Conservation (phyloP, 1,140 invertebrate genomes). For the Drosophila littoralis region DNA sequence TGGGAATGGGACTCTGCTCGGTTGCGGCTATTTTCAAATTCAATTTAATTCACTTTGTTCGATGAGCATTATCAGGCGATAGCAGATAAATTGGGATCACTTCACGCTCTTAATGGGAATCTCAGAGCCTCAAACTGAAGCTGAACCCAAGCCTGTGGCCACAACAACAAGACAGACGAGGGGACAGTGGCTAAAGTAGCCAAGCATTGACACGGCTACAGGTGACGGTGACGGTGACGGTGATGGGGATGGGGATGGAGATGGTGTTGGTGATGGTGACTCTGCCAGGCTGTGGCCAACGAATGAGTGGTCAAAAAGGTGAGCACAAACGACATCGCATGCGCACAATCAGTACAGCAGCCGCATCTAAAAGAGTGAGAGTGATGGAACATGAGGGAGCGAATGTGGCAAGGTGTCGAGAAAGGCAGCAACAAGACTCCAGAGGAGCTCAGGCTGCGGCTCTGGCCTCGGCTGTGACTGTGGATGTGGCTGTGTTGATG, state of each 20-base stretch:
- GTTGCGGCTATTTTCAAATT: slow-evolving; percentile 68
- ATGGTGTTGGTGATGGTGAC: slow-evolving; percentile 37
- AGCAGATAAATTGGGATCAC: slow-evolving; percentile 84
- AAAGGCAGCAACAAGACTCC: slow-evolving; percentile 11
- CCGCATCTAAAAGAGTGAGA: slow-evolving; percentile 36
- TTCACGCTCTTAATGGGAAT: slow-evolving; percentile 84
- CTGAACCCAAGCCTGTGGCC: neutral
- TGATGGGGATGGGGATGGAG: neutral
- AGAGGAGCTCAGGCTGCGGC: slow-evolving; percentile 5
- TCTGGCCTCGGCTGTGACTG: neutral
- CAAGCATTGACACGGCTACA: slow-evolving; percentile 38
- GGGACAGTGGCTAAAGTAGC: slow-evolving; percentile 64
- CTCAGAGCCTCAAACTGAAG: neutral
- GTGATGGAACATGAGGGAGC: slow-evolving; percentile 7
- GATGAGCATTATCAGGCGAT: slow-evolving; percentile 84
- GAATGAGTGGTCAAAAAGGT: slow-evolving; percentile 77
- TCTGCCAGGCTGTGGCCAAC: slow-evolving; percentile 36
- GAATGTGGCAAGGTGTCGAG: slow-evolving; percentile 39
- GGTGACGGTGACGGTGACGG: slow-evolving; percentile 26
- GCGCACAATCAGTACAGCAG: slow-evolving; percentile 72
- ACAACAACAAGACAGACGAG: neutral
- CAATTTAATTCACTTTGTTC: slow-evolving; percentile 85
- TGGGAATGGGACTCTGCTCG: neutral
- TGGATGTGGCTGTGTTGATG: slow-evolving; percentile 37
- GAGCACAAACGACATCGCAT: slow-evolving; percentile 83